Base-by-base conservation (phyloP, 2,113 vertebrate species). In the Cyanistes caeruleus region DNA sequence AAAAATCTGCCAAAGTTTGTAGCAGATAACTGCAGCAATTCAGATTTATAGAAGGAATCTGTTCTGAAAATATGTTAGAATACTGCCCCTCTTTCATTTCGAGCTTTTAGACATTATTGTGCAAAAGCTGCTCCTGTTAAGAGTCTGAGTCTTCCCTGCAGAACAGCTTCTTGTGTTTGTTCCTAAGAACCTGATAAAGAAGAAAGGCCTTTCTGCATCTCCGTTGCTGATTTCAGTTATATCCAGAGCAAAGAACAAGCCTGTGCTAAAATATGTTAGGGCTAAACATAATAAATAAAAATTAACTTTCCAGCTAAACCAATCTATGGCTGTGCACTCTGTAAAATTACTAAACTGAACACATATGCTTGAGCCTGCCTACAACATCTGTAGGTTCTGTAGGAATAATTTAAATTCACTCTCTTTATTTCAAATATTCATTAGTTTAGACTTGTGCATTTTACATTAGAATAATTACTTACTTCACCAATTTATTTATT, bases 1-100 rank as follows among this genome's bases (percentile, higher is more conserved):
- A 93, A 87, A 90, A 82, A 86, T 93, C 96, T 97, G 97, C 98
- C 98, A 97, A 96, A 92, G 62, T 95, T 96, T 89, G 79, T 48
- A 70, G 78, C 82, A 13, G 89, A 90, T 97, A 87, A 89, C 86
- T 87, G 92, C 92, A 79, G 70, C 94, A 95, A 93, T 97, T 90
- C 95, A 95, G 56, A 94, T 97, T 96, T 96, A 94, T 92, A 88
- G 91, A 46, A 43, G 81, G 72, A 94, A 95, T 90, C 41, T 68
- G 75, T 85, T 96, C 82, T 84, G 91, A 68, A 82, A 96, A 96
- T 53, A 67, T 63, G 88, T 80, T 78, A 78, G 91, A 97, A 64
- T 60, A 41, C 68, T 59, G 63, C n/a, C 64, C 19, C 44, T 75
- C 79, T 62, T 79, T 93, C 35, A n/a, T 85, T 90, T 76, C 51